Evolutionary conservation across 2,888 invertebrate genomes (phyloP).

Genomic region (Parasteatoda lunata): DNA sequence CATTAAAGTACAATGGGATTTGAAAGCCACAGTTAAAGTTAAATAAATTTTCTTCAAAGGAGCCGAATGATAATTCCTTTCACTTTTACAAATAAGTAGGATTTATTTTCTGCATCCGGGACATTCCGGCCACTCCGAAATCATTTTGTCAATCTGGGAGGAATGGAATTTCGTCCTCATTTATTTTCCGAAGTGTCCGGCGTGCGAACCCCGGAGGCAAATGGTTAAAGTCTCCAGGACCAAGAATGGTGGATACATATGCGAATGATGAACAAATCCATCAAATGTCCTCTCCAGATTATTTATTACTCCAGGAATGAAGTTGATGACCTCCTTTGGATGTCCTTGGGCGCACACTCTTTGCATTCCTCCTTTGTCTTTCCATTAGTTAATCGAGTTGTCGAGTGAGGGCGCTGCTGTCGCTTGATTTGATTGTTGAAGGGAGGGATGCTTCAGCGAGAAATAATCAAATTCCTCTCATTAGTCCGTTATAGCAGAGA

Average conservation of each 20-base stretch:
- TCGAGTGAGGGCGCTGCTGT: constrained; percentile 6
- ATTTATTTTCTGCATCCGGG: background rate
- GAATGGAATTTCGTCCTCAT: constrained; percentile 3
- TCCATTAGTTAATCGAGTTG: constrained; percentile 55
- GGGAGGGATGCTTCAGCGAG: constrained; percentile 18
- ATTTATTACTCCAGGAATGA: constrained; percentile 7
- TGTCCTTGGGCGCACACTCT: constrained; percentile 31
- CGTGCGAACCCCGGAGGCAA: background rate
- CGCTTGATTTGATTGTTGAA: constrained; percentile 43
- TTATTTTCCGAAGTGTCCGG: constrained; percentile 5
- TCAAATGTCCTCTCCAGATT: background rate
- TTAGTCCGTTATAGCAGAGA: constrained; percentile 31
- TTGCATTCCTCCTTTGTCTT: constrained; percentile 35
- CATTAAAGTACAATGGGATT: no score
- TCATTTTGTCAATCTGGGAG: background rate
- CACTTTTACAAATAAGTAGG: background rate
- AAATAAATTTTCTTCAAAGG: no score
- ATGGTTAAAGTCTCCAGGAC: background rate
- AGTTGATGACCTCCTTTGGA: constrained; percentile 23
- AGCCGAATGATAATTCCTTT: no score
- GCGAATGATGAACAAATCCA: constrained; percentile 5
- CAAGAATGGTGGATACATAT: constrained; percentile 2
- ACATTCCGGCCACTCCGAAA: background rate
- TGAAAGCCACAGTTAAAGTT: no score
- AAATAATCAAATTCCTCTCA: constrained; percentile 63